phyloP scores from a whole-genome alignment of 2,797 vertebrate species.

The Eutrigla gurnardus region DNA sequence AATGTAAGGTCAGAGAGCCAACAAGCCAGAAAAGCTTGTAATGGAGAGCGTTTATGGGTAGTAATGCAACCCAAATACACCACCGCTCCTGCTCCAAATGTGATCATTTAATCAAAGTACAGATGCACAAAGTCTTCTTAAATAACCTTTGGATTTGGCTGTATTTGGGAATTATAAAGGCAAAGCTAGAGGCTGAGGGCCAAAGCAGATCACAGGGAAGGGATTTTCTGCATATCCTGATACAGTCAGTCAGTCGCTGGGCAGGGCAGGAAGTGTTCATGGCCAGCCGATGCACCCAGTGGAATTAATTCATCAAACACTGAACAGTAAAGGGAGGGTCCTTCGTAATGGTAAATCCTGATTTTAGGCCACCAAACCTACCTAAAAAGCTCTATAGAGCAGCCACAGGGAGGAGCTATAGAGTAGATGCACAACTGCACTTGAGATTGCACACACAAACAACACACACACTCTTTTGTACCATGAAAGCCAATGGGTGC shows the following conservation, averaged over 20 bases:
- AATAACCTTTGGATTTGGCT: conserved; percentile 86
- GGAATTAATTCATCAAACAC: conserved; percentile 68
- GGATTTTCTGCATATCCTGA: conserved; percentile 80
- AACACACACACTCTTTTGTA: conserved; percentile 64
- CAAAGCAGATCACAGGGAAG: conserved; percentile 82
- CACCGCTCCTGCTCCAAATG: conserved; percentile 76
- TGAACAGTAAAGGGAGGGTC: conserved; percentile 33
- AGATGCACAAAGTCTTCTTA: conserved; percentile 85
- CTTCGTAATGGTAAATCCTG: conserved; percentile 16
- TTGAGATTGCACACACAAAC: conserved; percentile 37
- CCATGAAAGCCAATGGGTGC: conserved; percentile 72
- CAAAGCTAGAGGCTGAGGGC: conserved; percentile 78
- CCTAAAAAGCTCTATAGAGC: conserved; percentile 23
- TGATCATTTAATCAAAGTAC: conserved; percentile 86
- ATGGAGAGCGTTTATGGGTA: conserved; percentile 80
- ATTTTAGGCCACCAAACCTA: conserved; percentile 34
- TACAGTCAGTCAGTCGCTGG: conserved; percentile 63
- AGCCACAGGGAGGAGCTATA: conserved; percentile 77
- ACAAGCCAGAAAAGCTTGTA: conserved; percentile 82
- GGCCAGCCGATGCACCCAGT: conserved; percentile 46
- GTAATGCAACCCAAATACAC: conserved; percentile 84
- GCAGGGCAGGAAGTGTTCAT: conserved; percentile 51
- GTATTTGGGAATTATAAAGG: conserved; percentile 85
- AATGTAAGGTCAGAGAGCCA: conserved; percentile 74
- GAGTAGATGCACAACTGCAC: conserved; percentile 47